These are phyloP conservation scores for Stenolophus ochropezus DNA, from an alignment of 2,888 invertebrate species.

Conservation along the genomic window DNA sequence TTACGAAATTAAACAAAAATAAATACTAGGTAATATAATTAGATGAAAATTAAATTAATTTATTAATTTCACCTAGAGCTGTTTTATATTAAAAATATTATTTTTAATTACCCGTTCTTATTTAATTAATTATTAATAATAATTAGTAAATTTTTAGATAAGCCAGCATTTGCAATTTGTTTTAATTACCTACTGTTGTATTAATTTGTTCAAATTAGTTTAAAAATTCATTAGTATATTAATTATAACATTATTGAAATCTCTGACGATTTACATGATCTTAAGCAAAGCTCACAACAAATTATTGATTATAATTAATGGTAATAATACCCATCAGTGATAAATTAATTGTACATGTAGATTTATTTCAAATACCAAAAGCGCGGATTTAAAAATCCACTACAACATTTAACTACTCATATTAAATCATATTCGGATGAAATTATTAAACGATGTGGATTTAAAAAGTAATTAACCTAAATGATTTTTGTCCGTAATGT, in stretches of 20 bases:
- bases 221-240: conserved; percentile 20
- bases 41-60: no score
- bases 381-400: conserved; percentile 15
- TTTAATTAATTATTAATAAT: not conserved
- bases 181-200: conserved; percentile 10
- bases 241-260: conserved; percentile 13
- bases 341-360: conserved; percentile 11
- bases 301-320: conserved; percentile 37
- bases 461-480: conserved; percentile 39
- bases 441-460: conserved; percentile 16
- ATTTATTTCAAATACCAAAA: conserved; percentile 1
- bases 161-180: not conserved
- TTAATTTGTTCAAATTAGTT: conserved; percentile 15
- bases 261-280: conserved; percentile 11
- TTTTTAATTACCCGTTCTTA: not conserved
- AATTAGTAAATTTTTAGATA: not conserved
- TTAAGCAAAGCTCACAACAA: conserved; percentile 36
- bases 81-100: no score
- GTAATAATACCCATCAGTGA: not conserved
- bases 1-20: no score
- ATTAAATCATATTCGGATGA: conserved; percentile 11
- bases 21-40: no score
- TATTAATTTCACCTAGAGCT: no score
- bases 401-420: conserved; percentile 23
- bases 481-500: conserved; percentile 22